Evolutionary conservation across 2,797 vertebrate genomes (phyloP).

Genomic region (Myotis myotis): DNA sequence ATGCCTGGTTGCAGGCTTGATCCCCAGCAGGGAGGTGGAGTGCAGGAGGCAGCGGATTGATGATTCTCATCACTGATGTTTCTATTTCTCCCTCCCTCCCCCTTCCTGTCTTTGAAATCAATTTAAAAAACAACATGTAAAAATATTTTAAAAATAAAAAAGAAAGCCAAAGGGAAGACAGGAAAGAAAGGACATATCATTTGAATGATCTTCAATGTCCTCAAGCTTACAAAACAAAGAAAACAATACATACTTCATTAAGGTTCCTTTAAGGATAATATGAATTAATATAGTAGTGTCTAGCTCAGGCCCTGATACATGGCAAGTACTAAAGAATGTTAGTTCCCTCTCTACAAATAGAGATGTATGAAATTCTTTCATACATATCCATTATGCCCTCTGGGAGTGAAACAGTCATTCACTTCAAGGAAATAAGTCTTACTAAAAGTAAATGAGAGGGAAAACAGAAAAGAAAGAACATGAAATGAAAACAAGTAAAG

Average conservation of each 20-base stretch:
- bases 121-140: no score
- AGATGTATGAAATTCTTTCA: neutral
- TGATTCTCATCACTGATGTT: no score
- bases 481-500: conserved; percentile 32
- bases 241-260: neutral
- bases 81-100: no score
- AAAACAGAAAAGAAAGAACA: neutral
- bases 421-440: neutral
- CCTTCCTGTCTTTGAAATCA: no score
- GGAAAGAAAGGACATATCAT: neutral
- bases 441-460: neutral
- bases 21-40: no score
- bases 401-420: neutral
- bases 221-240: neutral
- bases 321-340: neutral
- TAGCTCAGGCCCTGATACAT: neutral
- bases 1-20: no score
- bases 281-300: neutral
- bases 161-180: neutral
- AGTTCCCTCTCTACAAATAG: neutral
- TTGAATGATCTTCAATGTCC: neutral
- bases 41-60: no score
- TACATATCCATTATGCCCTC: neutral
- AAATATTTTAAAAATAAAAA: neutral
- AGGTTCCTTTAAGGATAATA: neutral